Percentiles rank a stretch among this genome's conserved stretches.
These are phyloP conservation scores for Apodemia mormo DNA, from an alignment of 2,888 invertebrate species.

Conservation along the genomic window DNA sequence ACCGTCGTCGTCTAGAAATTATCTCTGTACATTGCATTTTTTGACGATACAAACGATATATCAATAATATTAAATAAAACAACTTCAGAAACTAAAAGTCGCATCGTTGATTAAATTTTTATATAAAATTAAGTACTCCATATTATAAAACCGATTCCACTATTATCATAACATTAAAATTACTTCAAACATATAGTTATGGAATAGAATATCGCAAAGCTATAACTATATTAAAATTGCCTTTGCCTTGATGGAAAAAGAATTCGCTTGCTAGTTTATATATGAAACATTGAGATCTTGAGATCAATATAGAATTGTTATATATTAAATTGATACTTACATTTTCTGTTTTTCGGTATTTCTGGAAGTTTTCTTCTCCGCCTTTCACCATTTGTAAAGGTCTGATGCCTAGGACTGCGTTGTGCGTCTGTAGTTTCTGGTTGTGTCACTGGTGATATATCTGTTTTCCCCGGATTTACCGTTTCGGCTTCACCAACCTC, in stretches of 20 bases:
- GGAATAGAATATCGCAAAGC: not conserved
- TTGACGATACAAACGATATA: no score
- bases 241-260: not conserved
- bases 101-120: no score
- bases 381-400: conserved; percentile 80
- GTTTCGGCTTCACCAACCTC: conserved; percentile 78
- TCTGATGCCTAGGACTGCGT: conserved; percentile 64
- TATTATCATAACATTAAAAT: no score
- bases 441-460: conserved; percentile 53
- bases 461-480: conserved; percentile 41
- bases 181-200: no score
- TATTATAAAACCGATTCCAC: no score
- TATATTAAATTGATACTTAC: conserved; percentile 74
- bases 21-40: no score
- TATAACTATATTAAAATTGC: not conserved
- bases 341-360: conserved; percentile 94
- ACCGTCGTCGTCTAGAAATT: no score
- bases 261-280: not conserved
- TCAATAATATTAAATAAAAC: no score
- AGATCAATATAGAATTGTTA: not conserved
- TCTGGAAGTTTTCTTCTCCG: conserved; percentile 92
- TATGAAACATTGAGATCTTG: not conserved
- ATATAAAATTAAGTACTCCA: no score
- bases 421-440: conserved; percentile 55
- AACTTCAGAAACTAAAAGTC: no score